Percentiles rank a stretch among this genome's conserved stretches.
These are phyloP conservation scores for Pelecanus crispus DNA, from an alignment of 2,113 vertebrate species.

Conservation along the genomic window DNA sequence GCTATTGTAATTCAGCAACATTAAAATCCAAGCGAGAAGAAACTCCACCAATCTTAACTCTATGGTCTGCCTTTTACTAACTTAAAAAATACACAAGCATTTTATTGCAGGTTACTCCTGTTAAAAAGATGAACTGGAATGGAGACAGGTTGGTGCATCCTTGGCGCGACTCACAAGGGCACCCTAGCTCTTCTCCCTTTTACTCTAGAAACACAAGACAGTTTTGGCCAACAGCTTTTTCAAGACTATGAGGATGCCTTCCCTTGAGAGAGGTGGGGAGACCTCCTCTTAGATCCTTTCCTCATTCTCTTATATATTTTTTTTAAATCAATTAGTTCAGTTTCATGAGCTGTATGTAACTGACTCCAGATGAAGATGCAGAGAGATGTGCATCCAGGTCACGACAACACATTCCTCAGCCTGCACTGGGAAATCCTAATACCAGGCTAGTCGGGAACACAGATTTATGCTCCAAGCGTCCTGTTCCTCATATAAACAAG, in stretches of 20 bases:
- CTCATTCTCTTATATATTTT: background rate
- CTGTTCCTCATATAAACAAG: background rate
- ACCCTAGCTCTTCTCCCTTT: background rate
- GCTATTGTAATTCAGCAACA: background rate
- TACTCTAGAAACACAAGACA: background rate
- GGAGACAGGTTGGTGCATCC: background rate
- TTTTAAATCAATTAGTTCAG: background rate
- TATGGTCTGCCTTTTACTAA: background rate
- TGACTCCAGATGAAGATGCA: background rate
- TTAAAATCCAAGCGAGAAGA: background rate
- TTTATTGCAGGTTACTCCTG: background rate
- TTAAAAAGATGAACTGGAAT: background rate
- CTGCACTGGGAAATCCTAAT: background rate
- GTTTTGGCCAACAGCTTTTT: background rate
- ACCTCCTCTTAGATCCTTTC: background rate
- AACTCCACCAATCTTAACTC: background rate
- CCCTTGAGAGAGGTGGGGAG: background rate
- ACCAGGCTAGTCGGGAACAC: background rate
- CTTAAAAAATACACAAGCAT: background rate
- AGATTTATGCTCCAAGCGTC: background rate
- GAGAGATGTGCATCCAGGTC: background rate
- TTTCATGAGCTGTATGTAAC: background rate
- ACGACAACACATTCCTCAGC: accelerated
- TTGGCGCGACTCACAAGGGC: background rate
- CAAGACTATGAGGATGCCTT: background rate